Evolutionary conservation across 2,888 invertebrate genomes (phyloP), one percentile per base, ranked within the genome.

Genomic region (Tenthredo notha): DNA sequence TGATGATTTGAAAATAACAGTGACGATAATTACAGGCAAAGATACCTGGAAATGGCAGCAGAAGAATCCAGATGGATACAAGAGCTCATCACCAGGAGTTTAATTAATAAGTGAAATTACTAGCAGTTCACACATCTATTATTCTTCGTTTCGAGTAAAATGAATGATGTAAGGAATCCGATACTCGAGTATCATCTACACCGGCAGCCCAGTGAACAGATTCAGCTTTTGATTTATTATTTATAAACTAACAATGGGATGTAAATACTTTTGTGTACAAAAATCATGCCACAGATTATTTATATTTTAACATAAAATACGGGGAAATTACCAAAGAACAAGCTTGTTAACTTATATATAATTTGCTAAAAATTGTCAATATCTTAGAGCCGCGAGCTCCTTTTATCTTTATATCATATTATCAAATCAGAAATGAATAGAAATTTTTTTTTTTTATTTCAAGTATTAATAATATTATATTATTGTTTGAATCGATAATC

Each of bases 31-130:
- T 90, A 12, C 91, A 94, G 95, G 95, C 92, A 93, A 92, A 12
- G 98, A 98, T 91, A 95, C 97, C 0, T 98, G 98, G 98, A 95
- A 95, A 84, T 98, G 98, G 98, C 98, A 98, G 93, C 95, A 96
- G 82, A 94, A 94, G 84, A 97, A 98, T 94, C 98, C 98, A 1
- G 95, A 96, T 86, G 98, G 98, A 0, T 98, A 92, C 72, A 92
- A 84, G 80, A 61, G 40, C 5, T 37, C 61, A 29, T 40, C 80
- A 2, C 43, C 80, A 40, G 61, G 37, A 37, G 37, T 37, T 37
- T 37, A 18, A 58, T 58, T 78, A 40, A 40, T 6, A 2, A 78
- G 2, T 37, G 21, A n/a, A 25, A 40, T n/a, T 9, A 10, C 50
- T 29, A 77, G 29, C 50, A 9, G 10, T 43, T 72, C 72, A 21